These are phyloP conservation scores for Nycticebus coucang DNA, from an alignment of 2,113 vertebrate species.

Conservation along the genomic window DNA sequence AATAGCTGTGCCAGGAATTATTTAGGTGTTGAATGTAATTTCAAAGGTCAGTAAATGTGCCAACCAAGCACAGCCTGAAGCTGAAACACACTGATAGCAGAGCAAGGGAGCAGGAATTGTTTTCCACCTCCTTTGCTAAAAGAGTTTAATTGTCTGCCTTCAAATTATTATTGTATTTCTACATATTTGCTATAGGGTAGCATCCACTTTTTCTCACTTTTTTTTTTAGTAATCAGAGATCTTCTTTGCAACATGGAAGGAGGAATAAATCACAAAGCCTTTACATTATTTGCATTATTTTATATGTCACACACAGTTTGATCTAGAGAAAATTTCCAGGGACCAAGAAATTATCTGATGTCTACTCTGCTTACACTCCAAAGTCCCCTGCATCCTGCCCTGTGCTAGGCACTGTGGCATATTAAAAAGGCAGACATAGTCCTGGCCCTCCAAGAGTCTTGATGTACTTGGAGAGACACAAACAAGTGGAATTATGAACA, in stretches of 20 bases:
- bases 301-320: not conserved
- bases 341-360: not conserved
- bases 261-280: not conserved
- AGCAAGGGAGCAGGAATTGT: not conserved
- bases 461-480: not conserved
- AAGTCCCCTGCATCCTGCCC: not conserved
- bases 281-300: conserved; percentile 18
- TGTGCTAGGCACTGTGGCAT: too few relatives aligned
- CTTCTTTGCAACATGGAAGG: not conserved
- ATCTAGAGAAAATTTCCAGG: not conserved
- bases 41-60: conserved; percentile 7
- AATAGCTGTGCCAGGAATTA: not conserved
- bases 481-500: not conserved
- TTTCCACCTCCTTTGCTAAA: not conserved
- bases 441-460: not conserved
- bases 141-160: not conserved
- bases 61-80: not conserved
- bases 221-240: not conserved
- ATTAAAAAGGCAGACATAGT: not conserved
- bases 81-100: not conserved
- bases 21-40: conserved; percentile 37
- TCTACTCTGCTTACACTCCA: not conserved
- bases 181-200: not conserved
- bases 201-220: not conserved
- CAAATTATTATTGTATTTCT: not conserved